Conservation (phyloP, 2,113 vertebrate genomes). For the Anoura caudifer region DNA sequence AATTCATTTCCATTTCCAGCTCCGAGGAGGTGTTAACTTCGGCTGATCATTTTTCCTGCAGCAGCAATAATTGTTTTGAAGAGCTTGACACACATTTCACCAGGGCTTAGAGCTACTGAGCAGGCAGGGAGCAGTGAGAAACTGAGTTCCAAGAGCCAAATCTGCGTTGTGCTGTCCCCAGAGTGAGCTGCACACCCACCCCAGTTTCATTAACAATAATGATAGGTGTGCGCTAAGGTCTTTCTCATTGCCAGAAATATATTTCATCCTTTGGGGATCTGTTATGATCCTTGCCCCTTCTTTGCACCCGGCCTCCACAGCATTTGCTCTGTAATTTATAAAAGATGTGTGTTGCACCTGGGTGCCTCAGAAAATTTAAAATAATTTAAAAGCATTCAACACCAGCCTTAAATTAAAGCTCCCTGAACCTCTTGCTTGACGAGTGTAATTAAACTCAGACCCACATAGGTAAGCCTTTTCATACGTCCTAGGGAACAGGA, state of each 20-base stretch:
- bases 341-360: conserved; percentile 53
- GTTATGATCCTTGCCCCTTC: conserved; percentile 48
- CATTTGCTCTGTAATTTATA: conserved; percentile 68
- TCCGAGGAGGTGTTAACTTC: conserved; percentile 45
- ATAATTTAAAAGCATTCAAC: conserved; percentile 64
- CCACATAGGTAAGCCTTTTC: conserved; percentile 48
- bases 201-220: conserved; percentile 49
- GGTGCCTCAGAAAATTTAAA: conserved; percentile 61
- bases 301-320: background rate
- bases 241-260: conserved; percentile 25
- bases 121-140: conserved; percentile 7
- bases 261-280: conserved; percentile 47
- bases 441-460: conserved; percentile 67
- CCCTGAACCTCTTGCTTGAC: conserved; percentile 64
- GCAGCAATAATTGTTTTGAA: conserved; percentile 58
- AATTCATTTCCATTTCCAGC: conserved; percentile 58
- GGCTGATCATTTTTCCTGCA: conserved; percentile 43
- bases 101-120: conserved; percentile 7
- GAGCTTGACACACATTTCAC: conserved; percentile 52
- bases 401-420: conserved; percentile 66
- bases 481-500: background rate
- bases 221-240: conserved; percentile 8
- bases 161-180: background rate
- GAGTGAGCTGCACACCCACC: conserved; percentile 1
- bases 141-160: conserved; percentile 34